Evolutionary conservation across 1,140 invertebrate genomes (phyloP).

Genomic region (Drosophila arawakana): DNA sequence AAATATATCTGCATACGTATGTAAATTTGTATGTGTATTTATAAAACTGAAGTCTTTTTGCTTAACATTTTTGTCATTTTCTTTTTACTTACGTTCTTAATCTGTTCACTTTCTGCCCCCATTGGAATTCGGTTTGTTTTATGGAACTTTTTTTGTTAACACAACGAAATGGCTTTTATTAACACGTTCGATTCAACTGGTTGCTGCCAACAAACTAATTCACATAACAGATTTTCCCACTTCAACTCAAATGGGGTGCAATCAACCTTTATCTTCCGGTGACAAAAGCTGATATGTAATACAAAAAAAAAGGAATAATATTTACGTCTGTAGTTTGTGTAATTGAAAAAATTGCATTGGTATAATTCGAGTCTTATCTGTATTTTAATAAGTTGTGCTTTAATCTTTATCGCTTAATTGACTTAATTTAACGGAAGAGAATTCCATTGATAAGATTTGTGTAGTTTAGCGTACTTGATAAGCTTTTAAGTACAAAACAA

Average conservation of each 20-base stretch:
- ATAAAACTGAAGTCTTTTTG: constrained; percentile 44
- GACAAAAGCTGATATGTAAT: constrained; percentile 19
- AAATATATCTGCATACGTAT: neutral
- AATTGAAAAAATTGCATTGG: constrained; percentile 35
- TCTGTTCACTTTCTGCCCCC: constrained; percentile 24
- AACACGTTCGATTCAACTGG: constrained; percentile 20
- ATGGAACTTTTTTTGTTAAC: constrained; percentile 11
- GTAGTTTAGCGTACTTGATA: constrained; percentile 11
- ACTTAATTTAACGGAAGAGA: constrained; percentile 16
- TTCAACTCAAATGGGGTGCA: neutral
- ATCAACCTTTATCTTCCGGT: neutral
- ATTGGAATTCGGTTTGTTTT: constrained; percentile 24
- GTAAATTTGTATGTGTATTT: constrained; percentile 43
- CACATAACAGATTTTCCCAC: constrained; percentile 23
- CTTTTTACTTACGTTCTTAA: constrained; percentile 49
- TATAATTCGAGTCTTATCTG: constrained; percentile 35
- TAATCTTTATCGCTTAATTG: constrained; percentile 31
- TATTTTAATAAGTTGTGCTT: constrained; percentile 1
- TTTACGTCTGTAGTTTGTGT: constrained; percentile 2
- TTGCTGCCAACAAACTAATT: constrained; percentile 29
- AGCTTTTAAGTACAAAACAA: neutral
- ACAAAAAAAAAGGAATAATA: constrained; percentile 22
- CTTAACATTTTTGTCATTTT: neutral
- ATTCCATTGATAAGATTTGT: constrained; percentile 26
- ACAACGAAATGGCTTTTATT: neutral